Evolutionary conservation across 2,113 vertebrate genomes (phyloP), one percentile per base, ranked within the genome.

Genomic region (Tangachromis dhanisi): DNA sequence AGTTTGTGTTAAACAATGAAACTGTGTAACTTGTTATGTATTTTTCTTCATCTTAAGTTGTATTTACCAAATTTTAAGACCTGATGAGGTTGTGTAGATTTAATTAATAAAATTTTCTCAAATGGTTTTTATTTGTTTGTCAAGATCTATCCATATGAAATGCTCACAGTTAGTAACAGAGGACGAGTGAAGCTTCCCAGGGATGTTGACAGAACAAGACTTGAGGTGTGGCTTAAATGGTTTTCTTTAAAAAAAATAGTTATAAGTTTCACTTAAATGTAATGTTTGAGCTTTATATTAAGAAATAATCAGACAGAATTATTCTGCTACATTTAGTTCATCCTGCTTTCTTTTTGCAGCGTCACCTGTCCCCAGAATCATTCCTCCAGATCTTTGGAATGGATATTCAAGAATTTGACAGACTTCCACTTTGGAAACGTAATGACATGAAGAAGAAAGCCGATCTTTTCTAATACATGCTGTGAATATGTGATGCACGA

Each of bases 361-460:
- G 97, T 45, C 98, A 99, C 87, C 96, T 99, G 78, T 97, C 98
- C 66, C 98, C 98, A 4, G 97, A 98, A 83, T 95, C 97, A 83
- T 99, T 99, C 92, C 96, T 96, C 91, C 96, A 98, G 8, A 95
- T 99, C 93, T 99, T 99, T 91, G 97, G 97, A 78, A 99, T 99
- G 98, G 96, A 96, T 9, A 97, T 98, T 86, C 97, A 98, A 93
- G 97, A 98, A 89, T 99, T 99, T 91, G 96, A 98, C 96, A 96
- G 94, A 92, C 97, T 99, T 95, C 98, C 99, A 84, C 97, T 99
- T 38, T 99, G 99, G 99, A 99, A 98, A 96, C 97, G 98, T 84
- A 99, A 99, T 7, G 97, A 98, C 93, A 97, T 99, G 97, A 99
- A 99, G 96, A 99, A 97, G 95, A 98, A 95, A 90, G 98, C 97